Evolutionary conservation across 2,113 vertebrate species (phyloP).

Genomic region (Muntiacus muntjak): DNA sequence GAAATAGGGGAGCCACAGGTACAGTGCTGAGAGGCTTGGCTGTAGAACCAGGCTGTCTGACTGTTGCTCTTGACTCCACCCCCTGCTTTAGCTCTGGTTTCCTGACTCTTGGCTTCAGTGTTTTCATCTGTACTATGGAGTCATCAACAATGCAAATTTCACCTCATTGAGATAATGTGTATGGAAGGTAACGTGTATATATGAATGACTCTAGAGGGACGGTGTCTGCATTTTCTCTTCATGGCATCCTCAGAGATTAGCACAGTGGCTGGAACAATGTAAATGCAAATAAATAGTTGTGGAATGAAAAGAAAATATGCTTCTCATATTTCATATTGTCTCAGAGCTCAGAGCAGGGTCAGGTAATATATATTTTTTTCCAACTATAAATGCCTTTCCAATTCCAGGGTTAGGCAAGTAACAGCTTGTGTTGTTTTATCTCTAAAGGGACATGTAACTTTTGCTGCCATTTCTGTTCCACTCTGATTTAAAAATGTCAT

Average conservation of each 20-base stretch:
- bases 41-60: neutral
- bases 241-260: neutral
- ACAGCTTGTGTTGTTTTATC: neutral
- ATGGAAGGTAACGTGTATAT: rapidly evolving
- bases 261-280: neutral
- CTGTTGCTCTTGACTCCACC: neutral
- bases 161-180: neutral
- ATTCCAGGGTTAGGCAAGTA: neutral
- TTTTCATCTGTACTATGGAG: neutral
- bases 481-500: neutral
- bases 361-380: neutral
- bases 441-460: neutral
- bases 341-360: neutral
- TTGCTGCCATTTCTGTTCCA: neutral
- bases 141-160: neutral
- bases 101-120: neutral
- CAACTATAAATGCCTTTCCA: neutral
- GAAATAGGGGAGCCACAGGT: neutral
- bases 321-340: neutral
- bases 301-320: neutral
- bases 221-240: neutral
- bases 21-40: neutral
- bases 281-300: neutral
- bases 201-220: neutral
- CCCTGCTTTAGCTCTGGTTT: neutral